Evolutionary conservation across 2,888 invertebrate genomes (phyloP).

Genomic region (Xestia xanthographa): DNA sequence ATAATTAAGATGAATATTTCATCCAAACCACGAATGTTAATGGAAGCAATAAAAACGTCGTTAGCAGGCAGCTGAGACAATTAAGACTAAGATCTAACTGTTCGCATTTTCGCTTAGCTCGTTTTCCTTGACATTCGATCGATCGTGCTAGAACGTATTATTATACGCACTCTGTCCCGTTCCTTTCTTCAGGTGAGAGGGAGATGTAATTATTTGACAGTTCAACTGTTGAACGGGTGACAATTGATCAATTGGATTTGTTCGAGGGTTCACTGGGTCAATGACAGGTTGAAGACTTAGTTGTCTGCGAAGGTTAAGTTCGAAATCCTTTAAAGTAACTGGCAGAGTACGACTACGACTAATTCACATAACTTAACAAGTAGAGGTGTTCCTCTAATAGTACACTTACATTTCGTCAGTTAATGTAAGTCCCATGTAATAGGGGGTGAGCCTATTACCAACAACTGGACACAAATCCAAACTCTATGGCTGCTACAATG

Average conservation of each 20-base stretch:
- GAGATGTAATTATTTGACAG: conserved; percentile 47
- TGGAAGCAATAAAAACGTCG: conserved; percentile 49
- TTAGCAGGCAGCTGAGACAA: conserved; percentile 39
- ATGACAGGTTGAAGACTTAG: conserved; percentile 49
- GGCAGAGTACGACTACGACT: not conserved
- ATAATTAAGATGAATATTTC: conserved; percentile 47
- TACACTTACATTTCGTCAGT: no score
- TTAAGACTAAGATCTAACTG: conserved; percentile 40
- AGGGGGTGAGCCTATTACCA: no score
- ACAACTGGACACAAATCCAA: no score
- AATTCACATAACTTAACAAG: not conserved
- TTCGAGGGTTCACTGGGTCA: conserved; percentile 58
- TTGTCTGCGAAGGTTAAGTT: conserved; percentile 27
- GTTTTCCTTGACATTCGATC: conserved; percentile 66
- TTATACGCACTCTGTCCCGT: conserved; percentile 33
- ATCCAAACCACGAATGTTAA: conserved; percentile 35
- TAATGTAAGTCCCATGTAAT: no score
- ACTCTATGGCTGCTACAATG: no score
- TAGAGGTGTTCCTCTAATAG: no score
- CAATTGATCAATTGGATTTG: conserved; percentile 46
- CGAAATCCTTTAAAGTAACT: conserved; percentile 9
- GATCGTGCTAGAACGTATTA: conserved; percentile 46
- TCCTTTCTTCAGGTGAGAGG: conserved; percentile 18
- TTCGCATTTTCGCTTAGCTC: conserved; percentile 58
- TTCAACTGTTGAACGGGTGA: conserved; percentile 32